Percentiles rank a stretch among this genome's conserved stretches.
These are phyloP conservation scores for Gymnopithys bicolor DNA, from an alignment of 2,797 vertebrate genomes.

Conservation along the genomic window DNA sequence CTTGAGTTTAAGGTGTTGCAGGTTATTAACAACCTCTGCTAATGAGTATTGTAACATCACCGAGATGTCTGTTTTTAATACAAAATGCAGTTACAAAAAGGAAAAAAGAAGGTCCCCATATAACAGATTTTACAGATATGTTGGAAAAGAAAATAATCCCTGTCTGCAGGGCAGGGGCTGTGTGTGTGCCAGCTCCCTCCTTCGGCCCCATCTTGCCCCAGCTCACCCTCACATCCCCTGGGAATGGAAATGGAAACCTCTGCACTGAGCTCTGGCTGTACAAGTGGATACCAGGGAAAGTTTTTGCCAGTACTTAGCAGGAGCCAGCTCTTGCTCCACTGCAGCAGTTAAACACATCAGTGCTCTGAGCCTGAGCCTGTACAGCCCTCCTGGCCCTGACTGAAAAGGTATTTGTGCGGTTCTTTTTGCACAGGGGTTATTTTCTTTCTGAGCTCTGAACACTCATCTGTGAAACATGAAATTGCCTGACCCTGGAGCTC, in stretches of 20 bases:
- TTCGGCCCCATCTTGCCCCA: background rate
- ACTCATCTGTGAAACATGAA: background rate
- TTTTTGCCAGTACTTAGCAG: background rate
- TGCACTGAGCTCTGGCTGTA: constrained; percentile 7
- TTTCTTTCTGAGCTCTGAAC: background rate
- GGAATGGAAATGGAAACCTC: constrained; percentile 51
- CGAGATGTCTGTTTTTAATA: background rate
- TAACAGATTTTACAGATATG: background rate
- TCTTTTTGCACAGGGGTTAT: background rate
- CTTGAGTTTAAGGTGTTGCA: background rate
- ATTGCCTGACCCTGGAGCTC: background rate
- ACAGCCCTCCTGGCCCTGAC: background rate
- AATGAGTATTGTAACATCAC: background rate
- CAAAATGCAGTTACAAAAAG: background rate
- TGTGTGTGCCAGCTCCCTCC: background rate
- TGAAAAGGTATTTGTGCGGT: background rate
- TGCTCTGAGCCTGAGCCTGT: fast-evolving
- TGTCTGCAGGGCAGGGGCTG: background rate
- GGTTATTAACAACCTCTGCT: background rate
- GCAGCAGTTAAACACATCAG: constrained; percentile 1
- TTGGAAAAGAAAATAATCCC: constrained; percentile 24
- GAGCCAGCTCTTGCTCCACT: constrained; percentile 3
- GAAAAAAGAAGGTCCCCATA: background rate
- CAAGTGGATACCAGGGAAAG: constrained; percentile 1
- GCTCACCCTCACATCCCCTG: background rate